Evolutionary conservation across 2,797 vertebrate genomes (phyloP).

Genomic region (Corythornis leucogaster): DNA sequence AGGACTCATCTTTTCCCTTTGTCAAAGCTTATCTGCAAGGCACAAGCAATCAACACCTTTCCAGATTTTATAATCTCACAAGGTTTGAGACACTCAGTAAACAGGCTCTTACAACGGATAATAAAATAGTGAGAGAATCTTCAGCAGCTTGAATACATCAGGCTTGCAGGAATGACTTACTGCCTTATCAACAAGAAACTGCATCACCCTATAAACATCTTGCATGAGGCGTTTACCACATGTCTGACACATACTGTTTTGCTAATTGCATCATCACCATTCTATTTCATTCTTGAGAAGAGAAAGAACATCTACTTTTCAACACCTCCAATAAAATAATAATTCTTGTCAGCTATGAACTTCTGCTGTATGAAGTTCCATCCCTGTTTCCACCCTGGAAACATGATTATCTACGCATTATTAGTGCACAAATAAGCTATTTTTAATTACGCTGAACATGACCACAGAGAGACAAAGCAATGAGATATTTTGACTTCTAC

Average conservation of each 20-base stretch:
- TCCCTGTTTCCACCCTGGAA: not conserved
- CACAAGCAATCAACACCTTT: no score
- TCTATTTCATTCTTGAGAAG: not conserved
- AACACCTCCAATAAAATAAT: not conserved
- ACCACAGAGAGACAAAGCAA: not conserved
- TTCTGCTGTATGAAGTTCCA: not conserved
- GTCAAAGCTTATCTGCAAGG: no score
- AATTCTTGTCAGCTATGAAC: not conserved
- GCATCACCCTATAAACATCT: not conserved
- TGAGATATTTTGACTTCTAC: not conserved
- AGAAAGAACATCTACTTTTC: not conserved
- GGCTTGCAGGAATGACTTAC: not conserved
- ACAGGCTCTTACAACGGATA: not conserved
- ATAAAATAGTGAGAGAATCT: not conserved
- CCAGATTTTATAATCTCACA: no score
- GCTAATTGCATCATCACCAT: constrained; percentile 7
- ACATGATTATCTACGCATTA: not conserved
- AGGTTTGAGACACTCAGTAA: no score
- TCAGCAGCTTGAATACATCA: not conserved
- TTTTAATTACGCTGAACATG: not conserved
- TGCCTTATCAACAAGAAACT: not conserved
- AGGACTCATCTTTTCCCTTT: no score
- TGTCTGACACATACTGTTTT: constrained; percentile 3
- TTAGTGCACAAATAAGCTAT: not conserved
- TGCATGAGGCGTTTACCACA: not conserved